Percentiles rank a stretch among this genome's conserved stretches.
These are phyloP conservation scores for Meleagris gallopavo DNA, from an alignment of 2,113 vertebrate genomes.

Conservation along the genomic window DNA sequence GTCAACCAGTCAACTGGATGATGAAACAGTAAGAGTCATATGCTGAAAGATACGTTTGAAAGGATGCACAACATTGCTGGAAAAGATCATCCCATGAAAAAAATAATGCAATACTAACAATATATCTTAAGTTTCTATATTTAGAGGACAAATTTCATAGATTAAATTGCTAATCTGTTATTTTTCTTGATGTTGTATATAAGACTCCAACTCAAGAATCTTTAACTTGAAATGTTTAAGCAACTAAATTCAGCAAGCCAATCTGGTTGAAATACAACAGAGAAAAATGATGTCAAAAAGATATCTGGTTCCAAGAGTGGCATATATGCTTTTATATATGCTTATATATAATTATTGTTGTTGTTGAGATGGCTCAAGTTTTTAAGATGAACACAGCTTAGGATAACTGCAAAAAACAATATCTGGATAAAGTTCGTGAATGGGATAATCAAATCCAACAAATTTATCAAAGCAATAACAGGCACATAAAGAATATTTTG, in stretches of 20 bases:
- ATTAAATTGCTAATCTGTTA: background rate
- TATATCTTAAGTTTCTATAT: background rate
- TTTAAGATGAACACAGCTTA: background rate
- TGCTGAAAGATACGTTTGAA: background rate
- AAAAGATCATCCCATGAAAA: background rate
- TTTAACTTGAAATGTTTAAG: background rate
- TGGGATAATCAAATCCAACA: background rate
- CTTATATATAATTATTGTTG: background rate
- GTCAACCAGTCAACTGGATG: background rate
- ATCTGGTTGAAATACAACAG: background rate
- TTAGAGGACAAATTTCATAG: background rate
- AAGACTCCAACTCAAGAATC: background rate
- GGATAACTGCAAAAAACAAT: background rate
- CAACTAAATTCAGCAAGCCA: background rate
- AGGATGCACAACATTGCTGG: background rate
- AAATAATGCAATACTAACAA: rapidly evolving
- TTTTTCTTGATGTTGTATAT: background rate
- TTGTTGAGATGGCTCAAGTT: background rate
- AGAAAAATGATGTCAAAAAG: background rate
- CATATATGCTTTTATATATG: background rate
- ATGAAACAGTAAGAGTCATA: background rate
- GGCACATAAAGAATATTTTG: background rate
- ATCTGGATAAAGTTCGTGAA: background rate
- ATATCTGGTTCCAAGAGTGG: background rate
- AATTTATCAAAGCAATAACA: background rate